Conservation (phyloP, 1,140 invertebrate species). For the Drosophila orosa region DNA sequence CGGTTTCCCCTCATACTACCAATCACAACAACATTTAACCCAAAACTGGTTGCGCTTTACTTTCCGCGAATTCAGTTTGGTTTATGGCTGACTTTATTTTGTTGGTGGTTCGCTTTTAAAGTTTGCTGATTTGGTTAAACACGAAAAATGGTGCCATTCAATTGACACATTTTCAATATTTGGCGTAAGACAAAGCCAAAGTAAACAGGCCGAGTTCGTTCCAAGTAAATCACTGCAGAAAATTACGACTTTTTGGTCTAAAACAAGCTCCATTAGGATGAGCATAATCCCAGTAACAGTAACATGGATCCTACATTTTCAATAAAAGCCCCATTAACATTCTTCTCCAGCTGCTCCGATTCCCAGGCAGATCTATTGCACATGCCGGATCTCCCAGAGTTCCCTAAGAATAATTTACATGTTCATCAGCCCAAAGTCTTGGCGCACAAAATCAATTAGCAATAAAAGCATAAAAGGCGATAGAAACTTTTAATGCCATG, state of each 20-base stretch:
- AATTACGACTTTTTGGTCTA: not conserved
- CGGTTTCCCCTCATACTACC: slow-evolving; percentile 45
- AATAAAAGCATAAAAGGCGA: slow-evolving; percentile 39
- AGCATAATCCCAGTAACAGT: slow-evolving; percentile 1
- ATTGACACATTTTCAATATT: slow-evolving; percentile 65
- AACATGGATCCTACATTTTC: slow-evolving; percentile 21
- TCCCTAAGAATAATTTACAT: slow-evolving; percentile 20
- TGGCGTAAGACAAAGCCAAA: slow-evolving; percentile 1
- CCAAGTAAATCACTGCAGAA: not conserved
- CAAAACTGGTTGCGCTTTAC: slow-evolving; percentile 66
- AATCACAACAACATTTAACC: slow-evolving; percentile 45
- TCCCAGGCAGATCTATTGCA: slow-evolving; percentile 28
- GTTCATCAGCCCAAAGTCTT: slow-evolving; percentile 18
- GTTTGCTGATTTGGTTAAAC: slow-evolving; percentile 69
- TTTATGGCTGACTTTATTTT: slow-evolving; percentile 24
- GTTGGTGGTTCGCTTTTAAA: slow-evolving; percentile 20
- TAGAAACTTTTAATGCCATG: slow-evolving; percentile 57
- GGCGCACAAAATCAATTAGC: slow-evolving; percentile 52
- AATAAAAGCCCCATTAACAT: slow-evolving; percentile 1
- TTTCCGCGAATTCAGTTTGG: slow-evolving; percentile 62
- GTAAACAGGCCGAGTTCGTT: not conserved
- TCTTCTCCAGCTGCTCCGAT: slow-evolving; percentile 24
- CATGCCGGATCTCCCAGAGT: slow-evolving; percentile 13
- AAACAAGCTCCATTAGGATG: not conserved
- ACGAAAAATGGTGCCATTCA: slow-evolving; percentile 64